Evolutionary conservation across 2,888 invertebrate genomes (phyloP), one percentile per base, ranked within the genome.

Genomic region (Caenorhabditis wallacei): DNA sequence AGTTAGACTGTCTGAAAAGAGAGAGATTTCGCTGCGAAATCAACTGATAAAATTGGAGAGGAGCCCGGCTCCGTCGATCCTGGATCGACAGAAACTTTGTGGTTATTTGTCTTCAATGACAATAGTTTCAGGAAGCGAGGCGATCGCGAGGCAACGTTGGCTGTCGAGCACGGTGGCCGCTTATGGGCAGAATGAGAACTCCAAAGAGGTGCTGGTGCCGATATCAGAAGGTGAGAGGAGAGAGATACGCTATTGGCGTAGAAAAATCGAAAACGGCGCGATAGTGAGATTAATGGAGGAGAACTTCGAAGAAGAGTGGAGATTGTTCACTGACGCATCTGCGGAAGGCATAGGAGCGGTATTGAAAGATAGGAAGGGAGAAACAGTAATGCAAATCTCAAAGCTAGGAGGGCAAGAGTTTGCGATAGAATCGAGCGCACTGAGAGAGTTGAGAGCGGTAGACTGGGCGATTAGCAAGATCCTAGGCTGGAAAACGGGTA

Each of bases 381-480:
- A 35, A n/a, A n/a, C 48, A 1, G 16, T 46, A 18, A 7, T 18
- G 30, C 22, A 37, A 16, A 20, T 57, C 16, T 8, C 24, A 4
- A 35, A 30, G 26, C 20, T n/a, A 26, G 70, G 48, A 3, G 57
- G 20, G 3, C 16, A 11, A 7, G 40, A 26, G 1, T 70, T 57
- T 18, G 70, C 24, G 22, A 1, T 20, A 7, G 8, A 57, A 8
- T 57, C 57, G 7, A 70, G 70, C 35, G 35, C 70, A n/a, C 20
- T n/a, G 46, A 43, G 70, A 35, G 70, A 70, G 20, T 16, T 70
- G 35, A 26, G 2, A 22, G 70, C 70, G 24, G 70, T 54, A n/a
- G 40, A 57, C 10, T 5, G 2, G 2, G 57, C 57, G 1, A 35
- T 20, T 16, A 7, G 18, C 7, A 11, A 16, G n/a, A n/a, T 24